Conservation (phyloP, 2,113 vertebrate genomes). For the Helogale parvula region DNA sequence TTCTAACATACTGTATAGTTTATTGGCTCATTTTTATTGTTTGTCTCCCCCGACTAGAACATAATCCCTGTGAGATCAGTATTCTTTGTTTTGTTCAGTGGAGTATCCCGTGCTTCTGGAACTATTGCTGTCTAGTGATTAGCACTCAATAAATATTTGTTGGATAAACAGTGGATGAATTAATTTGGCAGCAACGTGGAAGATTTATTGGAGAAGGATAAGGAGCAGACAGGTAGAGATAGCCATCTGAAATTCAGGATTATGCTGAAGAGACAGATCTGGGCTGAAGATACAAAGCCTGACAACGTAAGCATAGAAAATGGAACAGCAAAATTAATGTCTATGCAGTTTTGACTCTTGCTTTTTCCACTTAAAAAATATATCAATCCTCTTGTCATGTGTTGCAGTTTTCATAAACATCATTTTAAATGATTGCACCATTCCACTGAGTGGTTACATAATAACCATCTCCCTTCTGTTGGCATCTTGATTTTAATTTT, state of each 20-base stretch:
- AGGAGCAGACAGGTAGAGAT: background rate
- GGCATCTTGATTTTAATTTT: background rate
- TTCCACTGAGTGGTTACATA: background rate
- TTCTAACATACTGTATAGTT: background rate
- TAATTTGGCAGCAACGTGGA: background rate
- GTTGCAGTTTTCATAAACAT: background rate
- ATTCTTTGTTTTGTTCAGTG: background rate
- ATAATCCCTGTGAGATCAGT: background rate
- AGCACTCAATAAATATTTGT: slow-evolving; percentile 40
- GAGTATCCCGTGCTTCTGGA: background rate
- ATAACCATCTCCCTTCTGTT: background rate
- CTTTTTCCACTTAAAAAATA: background rate
- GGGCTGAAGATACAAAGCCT: background rate
- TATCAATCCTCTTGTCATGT: background rate
- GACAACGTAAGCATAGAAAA: background rate
- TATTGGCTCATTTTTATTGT: background rate
- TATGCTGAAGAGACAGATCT: background rate
- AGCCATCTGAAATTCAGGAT: background rate
- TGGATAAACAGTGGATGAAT: slow-evolving; percentile 15
- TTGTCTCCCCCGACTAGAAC: background rate
- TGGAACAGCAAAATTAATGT: background rate
- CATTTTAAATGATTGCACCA: background rate
- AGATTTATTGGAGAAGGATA: background rate
- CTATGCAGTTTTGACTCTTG: background rate
- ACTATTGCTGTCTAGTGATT: background rate